Base-by-base conservation (phyloP, 2,888 invertebrate genomes). In the Tortricodes alternella region DNA sequence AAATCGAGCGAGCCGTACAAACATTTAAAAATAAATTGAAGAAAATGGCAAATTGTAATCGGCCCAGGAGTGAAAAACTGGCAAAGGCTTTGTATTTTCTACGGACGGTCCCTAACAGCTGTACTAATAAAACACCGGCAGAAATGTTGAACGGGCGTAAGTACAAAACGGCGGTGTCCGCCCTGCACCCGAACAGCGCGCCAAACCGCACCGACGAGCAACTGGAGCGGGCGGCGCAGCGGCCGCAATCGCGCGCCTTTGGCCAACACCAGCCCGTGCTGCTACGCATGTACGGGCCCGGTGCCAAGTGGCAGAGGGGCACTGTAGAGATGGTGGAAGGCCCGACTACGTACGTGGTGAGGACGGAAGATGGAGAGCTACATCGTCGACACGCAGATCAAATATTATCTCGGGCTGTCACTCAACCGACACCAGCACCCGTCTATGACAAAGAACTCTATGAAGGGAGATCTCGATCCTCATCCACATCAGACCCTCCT, bases 61-160 rank as follows among this genome's bases (percentile, higher is more conserved):
- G 66, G 66, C 38, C 68, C 67, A 53, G 68, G 67, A 5, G 58
- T 62, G 9, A 32, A 52, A 23, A 56, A 51, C 18, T 51, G 37
- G 18, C 52, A 27, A 52, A 63, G 60, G 46, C 19, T 1, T 37
- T 53, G 27, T 52, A 43, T 9, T 15, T 8, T 24, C 29, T 35
- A 8, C 24, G 37, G 0, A 50, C 35, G 4, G 49, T 38, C n/a
- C 50, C 50, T 4, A 43, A 38, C 21, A 59, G 29, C 5, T 21
- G 13, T 7, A 59, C 46, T 2, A 43, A 58, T 11, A 60, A 57
- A 27, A 49, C 59, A 5, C 59, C 58, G 8, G 61, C 58, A 1
- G 61, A 61, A 29, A 24, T 61, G 24, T 24, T 61, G n/a, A 58
- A 61, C 32, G 52, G 55, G 3, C 48, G 59, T 1, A 44, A 41